phyloP scores from a whole-genome alignment of 2,797 vertebrate genomes.

The Delichon dasypus region DNA sequence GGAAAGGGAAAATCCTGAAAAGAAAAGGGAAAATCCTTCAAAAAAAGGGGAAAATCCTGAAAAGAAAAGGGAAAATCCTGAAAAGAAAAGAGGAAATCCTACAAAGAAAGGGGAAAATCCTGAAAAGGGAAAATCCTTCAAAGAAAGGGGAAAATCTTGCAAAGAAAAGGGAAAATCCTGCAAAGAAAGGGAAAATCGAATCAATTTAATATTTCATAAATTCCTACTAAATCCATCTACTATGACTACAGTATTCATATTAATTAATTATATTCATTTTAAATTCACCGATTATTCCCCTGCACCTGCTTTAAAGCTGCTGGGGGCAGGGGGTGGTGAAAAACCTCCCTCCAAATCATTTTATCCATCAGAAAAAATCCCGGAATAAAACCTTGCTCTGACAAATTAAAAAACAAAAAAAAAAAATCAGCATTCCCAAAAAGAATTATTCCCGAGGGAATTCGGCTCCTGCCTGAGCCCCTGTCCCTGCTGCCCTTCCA shows the following conservation, averaged over 20 bases:
- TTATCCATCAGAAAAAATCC: neutral
- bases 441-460: fast-evolving
- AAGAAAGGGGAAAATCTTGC: no score
- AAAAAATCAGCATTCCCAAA: neutral
- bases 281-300: neutral
- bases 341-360: neutral
- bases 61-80: neutral
- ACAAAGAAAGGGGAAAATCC: no score
- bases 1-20: neutral
- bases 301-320: neutral
- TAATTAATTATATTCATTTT: fast-evolving
- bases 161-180: neutral
- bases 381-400: neutral
- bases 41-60: neutral
- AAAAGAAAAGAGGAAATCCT: neutral
- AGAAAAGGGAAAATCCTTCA: neutral
- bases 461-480: neutral
- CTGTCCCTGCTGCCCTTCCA: slow-evolving; percentile 49
- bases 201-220: neutral
- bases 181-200: neutral
- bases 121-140: neutral
- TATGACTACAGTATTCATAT: neutral
- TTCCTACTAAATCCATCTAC: no score
- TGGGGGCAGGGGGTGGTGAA: no score
- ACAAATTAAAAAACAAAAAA: neutral